phyloP scores from a whole-genome alignment of 2,888 invertebrate genomes.

The Hydriomena furcata region DNA sequence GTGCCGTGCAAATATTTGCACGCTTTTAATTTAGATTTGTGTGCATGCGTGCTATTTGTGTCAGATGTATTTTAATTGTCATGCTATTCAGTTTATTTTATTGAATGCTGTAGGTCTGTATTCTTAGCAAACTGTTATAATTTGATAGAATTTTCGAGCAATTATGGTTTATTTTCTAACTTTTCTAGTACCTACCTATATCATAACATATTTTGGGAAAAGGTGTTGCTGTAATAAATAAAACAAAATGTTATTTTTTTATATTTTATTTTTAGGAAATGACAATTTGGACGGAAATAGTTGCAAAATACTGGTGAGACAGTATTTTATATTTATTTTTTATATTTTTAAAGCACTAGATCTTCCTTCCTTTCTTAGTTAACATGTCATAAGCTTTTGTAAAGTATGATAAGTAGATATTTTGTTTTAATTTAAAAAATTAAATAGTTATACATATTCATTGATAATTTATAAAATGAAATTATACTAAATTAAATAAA shows the following conservation, averaged over 20 bases:
- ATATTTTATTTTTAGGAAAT: constrained; percentile 60
- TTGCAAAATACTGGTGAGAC: constrained; percentile 40
- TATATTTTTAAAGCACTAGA: constrained; percentile 65
- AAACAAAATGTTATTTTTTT: constrained; percentile 27
- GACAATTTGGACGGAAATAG: constrained; percentile 70
- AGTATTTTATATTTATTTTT: constrained; percentile 56
- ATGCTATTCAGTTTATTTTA: background rate
- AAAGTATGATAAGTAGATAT: constrained; percentile 52
- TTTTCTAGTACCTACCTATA: too few species aligned
- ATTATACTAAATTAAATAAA: constrained; percentile 78
- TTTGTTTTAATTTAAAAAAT: constrained; percentile 67
- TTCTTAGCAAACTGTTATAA: too few species aligned
- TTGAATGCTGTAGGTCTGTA: constrained; percentile 2
- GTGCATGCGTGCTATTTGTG: constrained; percentile 24
- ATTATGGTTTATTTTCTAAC: too few species aligned
- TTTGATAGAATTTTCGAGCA: too few species aligned
- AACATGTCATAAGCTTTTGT: constrained; percentile 62
- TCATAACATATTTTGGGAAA: too few species aligned
- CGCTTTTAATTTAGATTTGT: constrained; percentile 32
- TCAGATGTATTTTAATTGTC: constrained; percentile 8
- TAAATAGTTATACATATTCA: constrained; percentile 71
- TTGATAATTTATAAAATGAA: constrained; percentile 78
- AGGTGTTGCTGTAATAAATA: constrained; percentile 15
- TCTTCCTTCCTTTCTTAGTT: constrained; percentile 41
- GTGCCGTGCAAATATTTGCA: constrained; percentile 31